Base-by-base conservation (phyloP, 1,140 invertebrate species). In the Halictus rubicundus region DNA sequence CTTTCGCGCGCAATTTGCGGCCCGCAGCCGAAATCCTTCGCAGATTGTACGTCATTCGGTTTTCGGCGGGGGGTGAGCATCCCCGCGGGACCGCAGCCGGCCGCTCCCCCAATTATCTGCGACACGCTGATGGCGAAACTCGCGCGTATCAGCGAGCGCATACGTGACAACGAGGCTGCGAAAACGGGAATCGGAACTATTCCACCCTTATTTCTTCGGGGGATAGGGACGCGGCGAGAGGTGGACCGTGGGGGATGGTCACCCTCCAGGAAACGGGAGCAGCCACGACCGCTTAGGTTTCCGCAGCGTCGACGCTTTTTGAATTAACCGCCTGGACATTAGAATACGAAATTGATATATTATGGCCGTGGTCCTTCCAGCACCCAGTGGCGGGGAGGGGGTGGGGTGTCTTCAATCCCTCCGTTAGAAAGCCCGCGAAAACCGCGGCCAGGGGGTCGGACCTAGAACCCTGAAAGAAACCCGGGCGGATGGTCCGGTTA, bases 321-420 rank as follows among this genome's bases (percentile, higher is more conserved):
- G 89, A 85, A 90, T 90, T 90, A 90, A 90, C 89, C 86, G 88
- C 83, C 78, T 81, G 85, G 88, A 89, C 89, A 90, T 90, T 90
- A 90, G 89, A 90, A 90, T 90, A 90, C 89, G 84, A 88, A 90
- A 90, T 90, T 90, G 89, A 90, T 90, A 90, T 90, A 89, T 90
- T 88, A 89, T 87, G 86, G 85, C 76, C 79, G 63, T 61, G 82
- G 73, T 74, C 68, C 74, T 10, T 6, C 60, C 74, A 14, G 42
- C 68, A 64, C 14, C 54, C 75, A 52, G 68, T 75, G 65, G 64
- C 57, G 66, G 60, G 42, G 42, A 57, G 27, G 68, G 57, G 66
- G 60, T 52, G 32, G 61, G 46, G 54, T 61, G 57, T 74, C 73
- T 65, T 71, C 32, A 16, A 27, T 68, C 75, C 80, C 70, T 63